A percentile compares a stretch with the other conserved stretches of the same genome.
These are phyloP conservation scores for Narcine bancroftii DNA, from an alignment of 2,113 vertebrate genomes.

Conservation along the genomic window DNA sequence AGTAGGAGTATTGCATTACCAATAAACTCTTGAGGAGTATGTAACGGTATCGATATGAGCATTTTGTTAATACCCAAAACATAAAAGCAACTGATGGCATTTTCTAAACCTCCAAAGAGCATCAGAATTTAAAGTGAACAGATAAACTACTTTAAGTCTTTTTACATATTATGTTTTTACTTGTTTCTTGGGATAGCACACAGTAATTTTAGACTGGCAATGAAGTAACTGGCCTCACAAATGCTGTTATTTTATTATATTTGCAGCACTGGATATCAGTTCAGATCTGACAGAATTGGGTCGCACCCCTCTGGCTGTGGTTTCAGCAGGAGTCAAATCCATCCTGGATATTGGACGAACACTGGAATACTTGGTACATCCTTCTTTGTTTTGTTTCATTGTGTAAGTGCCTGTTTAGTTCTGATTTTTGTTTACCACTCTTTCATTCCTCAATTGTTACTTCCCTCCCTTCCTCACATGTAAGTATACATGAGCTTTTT, in stretches of 20 bases:
- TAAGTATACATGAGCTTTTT: not conserved
- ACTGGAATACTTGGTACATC: slow-evolving; percentile 72
- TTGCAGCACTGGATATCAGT: slow-evolving; percentile 75
- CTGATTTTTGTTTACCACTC: not conserved
- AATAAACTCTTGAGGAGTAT: not conserved
- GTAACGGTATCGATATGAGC: not conserved
- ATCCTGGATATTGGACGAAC: slow-evolving; percentile 83
- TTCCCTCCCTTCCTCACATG: not conserved
- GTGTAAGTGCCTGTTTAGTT: too few species aligned
- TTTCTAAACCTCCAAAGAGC: not conserved
- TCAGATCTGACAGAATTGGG: slow-evolving; percentile 81
- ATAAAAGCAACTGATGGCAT: not conserved
- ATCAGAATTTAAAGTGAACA: not conserved
- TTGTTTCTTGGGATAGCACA: not conserved
- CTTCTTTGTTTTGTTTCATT: not conserved
- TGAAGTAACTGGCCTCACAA: not conserved
- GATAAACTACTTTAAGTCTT: not conserved
- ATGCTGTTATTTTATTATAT: not conserved
- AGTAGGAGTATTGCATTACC: not conserved
- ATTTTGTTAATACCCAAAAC: not conserved
- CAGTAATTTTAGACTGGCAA: not conserved
- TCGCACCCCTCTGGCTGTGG: slow-evolving; percentile 72
- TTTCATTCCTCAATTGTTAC: not conserved
- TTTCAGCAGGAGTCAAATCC: slow-evolving; percentile 80
- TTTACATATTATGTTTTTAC: not conserved